These are phyloP conservation scores for Pseudochirops corinnae DNA, from an alignment of 2,797 vertebrate species.

Conservation along the genomic window DNA sequence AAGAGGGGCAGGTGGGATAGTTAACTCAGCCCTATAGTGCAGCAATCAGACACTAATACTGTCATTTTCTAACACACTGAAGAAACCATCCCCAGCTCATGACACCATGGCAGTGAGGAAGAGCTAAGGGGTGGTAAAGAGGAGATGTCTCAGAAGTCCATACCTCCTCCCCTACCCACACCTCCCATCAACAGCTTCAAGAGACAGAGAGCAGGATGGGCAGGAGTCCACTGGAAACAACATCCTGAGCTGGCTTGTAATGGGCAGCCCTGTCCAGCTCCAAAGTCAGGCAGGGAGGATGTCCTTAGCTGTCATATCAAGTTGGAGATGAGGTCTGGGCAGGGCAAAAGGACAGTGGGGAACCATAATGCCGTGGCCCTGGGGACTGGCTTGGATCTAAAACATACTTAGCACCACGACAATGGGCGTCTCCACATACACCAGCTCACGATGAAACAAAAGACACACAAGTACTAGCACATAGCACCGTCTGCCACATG, in stretches of 20 bases:
- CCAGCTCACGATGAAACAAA: slow-evolving; percentile 78
- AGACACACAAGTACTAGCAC: slow-evolving; percentile 67
- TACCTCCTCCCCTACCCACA: not conserved
- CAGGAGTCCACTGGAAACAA: not conserved
- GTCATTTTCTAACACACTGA: not conserved
- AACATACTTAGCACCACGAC: slow-evolving; percentile 84
- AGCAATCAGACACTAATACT: not conserved
- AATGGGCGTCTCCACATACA: slow-evolving; percentile 81
- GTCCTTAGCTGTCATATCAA: slow-evolving; percentile 1
- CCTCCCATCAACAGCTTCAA: not conserved
- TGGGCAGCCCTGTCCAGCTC: slow-evolving; percentile 23
- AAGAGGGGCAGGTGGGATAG: not conserved
- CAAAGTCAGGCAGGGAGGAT: slow-evolving; percentile 5
- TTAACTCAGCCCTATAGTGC: not conserved
- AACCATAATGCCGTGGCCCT: slow-evolving; percentile 7
- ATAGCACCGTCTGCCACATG: slow-evolving; percentile 70
- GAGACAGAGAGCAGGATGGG: not conserved
- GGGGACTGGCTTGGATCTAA: slow-evolving; percentile 81
- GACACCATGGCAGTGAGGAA: slow-evolving; percentile 15
- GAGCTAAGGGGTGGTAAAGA: slow-evolving; percentile 8
- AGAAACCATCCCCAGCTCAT: not conserved
- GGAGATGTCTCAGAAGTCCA: not conserved
- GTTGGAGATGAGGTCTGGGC: not conserved
- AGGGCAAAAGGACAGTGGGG: slow-evolving; percentile 33
- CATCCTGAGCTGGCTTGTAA: not conserved